A percentile compares a stretch with the other conserved stretches of the same genome.
Conservation (phyloP, 2,113 vertebrate genomes). For the Oenanthe melanoleuca region DNA sequence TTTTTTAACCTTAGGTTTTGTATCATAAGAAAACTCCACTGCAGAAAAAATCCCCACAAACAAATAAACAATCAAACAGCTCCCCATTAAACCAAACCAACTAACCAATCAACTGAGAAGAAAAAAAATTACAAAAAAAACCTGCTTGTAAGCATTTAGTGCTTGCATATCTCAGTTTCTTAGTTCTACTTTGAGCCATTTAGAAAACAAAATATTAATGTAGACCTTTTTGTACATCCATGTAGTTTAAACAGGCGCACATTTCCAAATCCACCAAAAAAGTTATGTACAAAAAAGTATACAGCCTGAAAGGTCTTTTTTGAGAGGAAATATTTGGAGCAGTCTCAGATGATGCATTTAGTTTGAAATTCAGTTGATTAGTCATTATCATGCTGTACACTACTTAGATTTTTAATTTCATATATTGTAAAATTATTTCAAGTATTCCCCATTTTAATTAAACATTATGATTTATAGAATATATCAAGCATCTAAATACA, state of each 20-base stretch:
- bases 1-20: background rate
- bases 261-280: background rate
- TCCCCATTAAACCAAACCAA: background rate
- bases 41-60: background rate
- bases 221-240: background rate
- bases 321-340: background rate
- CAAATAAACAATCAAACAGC: background rate
- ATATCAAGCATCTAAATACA: conserved; percentile 39
- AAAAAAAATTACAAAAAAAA: background rate
- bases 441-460: conserved; percentile 21
- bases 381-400: background rate
- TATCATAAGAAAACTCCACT: background rate
- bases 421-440: background rate
- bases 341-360: background rate
- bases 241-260: background rate
- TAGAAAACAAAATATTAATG: background rate
- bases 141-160: background rate
- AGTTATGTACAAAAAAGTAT: background rate
- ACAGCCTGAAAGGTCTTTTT: background rate
- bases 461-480: conserved; percentile 27
- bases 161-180: background rate
- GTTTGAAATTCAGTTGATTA: conserved; percentile 13
- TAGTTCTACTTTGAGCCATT: background rate
- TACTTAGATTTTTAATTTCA: background rate
- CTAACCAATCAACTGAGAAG: background rate